Evolutionary conservation across 2,113 vertebrate genomes (phyloP), one percentile per base, ranked within the genome.

Genomic region (Xenopus laevis): DNA sequence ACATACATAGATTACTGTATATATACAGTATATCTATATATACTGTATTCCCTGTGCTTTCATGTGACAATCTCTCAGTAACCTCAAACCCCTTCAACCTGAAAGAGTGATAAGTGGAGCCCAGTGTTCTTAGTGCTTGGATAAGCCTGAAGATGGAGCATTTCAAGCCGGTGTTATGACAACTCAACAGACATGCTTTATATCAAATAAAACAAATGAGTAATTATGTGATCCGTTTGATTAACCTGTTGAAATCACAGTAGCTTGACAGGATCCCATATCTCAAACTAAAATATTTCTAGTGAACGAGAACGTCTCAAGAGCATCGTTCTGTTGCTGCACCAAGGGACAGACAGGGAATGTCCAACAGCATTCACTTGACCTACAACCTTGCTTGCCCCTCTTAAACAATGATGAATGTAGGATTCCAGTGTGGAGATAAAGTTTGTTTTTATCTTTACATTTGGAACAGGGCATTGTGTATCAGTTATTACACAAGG

Each of bases 101-200:
- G 4, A 55, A 3, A n/a, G 33, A 40, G 33, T 55, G 6, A 55
- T 15, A 8, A 7, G 15, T 13, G 63, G 33, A 27, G 46, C 10
- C 20, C 60, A 40, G 40, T 71, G 47, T 59, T 21, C 27, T 52
- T 16, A 63, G 4, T 40, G 70, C 59, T 44, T 71, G 45, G 58
- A 58, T 65, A 66, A 30, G 55, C 55, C 64, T 67, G 63, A 68
- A 60, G 72, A 68, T 68, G 64, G 55, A 74, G 64, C 33, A 30
- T 67, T 64, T 74, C 64, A 59, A 40, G 23, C 53, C 47, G 55
- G 57, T 68, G 72, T 75, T 75, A 68, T 75, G 72, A 75, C 72
- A 75, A 61, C 57, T 68, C 11, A 40, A 68, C 57, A 68, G 45
- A 46, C 60, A 18, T 52, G 65, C 45, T 52, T 62, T 58, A 68